These are phyloP conservation scores for Alviniconcha marisindica DNA, from an alignment of 1,140 invertebrate genomes.

Conservation along the genomic window DNA sequence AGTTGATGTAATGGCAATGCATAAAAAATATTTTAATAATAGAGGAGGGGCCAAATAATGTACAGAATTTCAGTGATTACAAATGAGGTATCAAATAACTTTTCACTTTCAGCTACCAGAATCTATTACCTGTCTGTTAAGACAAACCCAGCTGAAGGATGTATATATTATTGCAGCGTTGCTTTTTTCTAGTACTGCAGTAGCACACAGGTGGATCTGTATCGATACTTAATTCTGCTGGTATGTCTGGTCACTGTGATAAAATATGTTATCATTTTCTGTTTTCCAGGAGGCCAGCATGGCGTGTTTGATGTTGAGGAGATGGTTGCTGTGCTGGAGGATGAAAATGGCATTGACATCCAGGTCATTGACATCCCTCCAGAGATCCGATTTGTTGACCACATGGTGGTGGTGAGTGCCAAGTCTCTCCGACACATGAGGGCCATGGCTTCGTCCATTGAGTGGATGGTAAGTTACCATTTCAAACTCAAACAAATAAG, in stretches of 20 bases:
- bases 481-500: too few relatives aligned
- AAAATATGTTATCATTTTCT: background rate
- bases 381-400: slow-evolving; percentile 87
- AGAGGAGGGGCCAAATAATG: too few relatives aligned
- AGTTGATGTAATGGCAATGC: too few relatives aligned
- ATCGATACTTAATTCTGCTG: too few relatives aligned
- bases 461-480: slow-evolving; percentile 82
- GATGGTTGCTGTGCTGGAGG: slow-evolving; percentile 84
- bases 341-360: slow-evolving; percentile 88
- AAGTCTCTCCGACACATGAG: slow-evolving; percentile 85
- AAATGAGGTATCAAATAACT: too few relatives aligned
- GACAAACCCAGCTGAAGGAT: too few relatives aligned
- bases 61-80: too few relatives aligned
- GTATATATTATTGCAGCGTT: background rate
- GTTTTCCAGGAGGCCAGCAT: slow-evolving; percentile 82
- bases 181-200: background rate
- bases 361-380: slow-evolving; percentile 87
- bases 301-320: slow-evolving; percentile 94
- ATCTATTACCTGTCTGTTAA: too few relatives aligned
- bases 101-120: too few relatives aligned
- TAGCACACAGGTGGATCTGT: too few relatives aligned
- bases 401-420: slow-evolving; percentile 87
- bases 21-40: too few relatives aligned
- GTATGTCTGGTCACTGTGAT: too few relatives aligned
- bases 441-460: slow-evolving; percentile 86